Evolutionary conservation across 2,888 invertebrate species (phyloP), one percentile per base, ranked within the genome.

Genomic region (Leucophenga maculata): DNA sequence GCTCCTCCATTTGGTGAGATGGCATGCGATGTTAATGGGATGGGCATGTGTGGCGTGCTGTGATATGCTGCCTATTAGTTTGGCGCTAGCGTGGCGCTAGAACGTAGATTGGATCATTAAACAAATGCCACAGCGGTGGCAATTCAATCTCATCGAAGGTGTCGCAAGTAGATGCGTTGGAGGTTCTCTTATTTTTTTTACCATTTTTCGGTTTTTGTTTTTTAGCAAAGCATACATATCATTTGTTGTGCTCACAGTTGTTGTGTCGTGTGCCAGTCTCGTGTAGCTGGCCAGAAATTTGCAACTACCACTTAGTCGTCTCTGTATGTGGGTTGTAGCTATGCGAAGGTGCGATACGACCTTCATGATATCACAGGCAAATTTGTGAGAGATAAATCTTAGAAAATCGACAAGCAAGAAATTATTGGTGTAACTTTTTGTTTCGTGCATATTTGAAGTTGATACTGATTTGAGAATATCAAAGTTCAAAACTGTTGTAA

Each of bases 121-220:
- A 64, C 48, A 48, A 64, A 39, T 64, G 62, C 48, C 62, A 22
- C 46, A 64, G 62, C 26, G 22, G 14, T 64, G 62, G 62, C 39
- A 46, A 64, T 46, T 32, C 18, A 14, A 31, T 32, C 59, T 39
- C 20, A 18, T 18, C 60, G 39, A 16, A n/a, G 18, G 32, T 22
- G 48, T 64, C 48, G 46, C 46, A 13, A 20, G 20, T 22, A 54
- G 1, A 54, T 4, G 16, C 18, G 18, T 26, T 16, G 39, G 39
- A 13, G 16, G 9, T 22, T 3, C 31, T n/a, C n/a, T n/a, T n/a
- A n/a, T 22, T 26, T 39, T 39, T 39, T 39, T 39, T 39, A 39
- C n/a, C n/a, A n/a, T n/a, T n/a, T 39, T 39, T 26, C 26, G 26
- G 26, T 26, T 8, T 39, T n/a, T n/a, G n/a, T n/a, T n/a, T 39